Evolutionary conservation across 2,888 invertebrate species (phyloP), one percentile per base, ranked within the genome.

Genomic region (Campopleginae sp.): DNA sequence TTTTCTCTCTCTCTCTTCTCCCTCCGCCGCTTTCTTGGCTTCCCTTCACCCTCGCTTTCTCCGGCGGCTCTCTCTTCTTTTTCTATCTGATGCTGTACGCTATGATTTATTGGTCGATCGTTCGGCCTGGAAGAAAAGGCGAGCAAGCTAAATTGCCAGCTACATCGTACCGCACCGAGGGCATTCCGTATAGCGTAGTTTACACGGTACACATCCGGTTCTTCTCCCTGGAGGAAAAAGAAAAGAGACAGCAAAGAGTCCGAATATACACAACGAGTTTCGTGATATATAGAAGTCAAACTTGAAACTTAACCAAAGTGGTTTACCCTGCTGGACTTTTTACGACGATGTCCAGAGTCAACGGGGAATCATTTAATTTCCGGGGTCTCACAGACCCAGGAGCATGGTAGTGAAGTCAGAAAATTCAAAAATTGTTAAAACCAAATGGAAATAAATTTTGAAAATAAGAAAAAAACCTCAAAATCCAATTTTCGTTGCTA

Each of bases 201-300:
- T 84, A 84, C 81, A 74, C 61, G 58, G 78, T 81, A 84, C 81
- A 84, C 81, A 84, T 84, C 81, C 84, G 77, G 77, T 76, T 61
- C 65, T 71, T 42, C 63, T 42, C 33, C 61, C 68, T 12, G 0
- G 42, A 27, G 14, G 14, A 17, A 68, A 38, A 46, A 33, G 31
- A 8, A 27, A 33, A 23, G 23, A 72, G 23, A 70, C 42, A 23
- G 66, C 42, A 14, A 44, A 23, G 19, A 27, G 51, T 10, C 31
- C 27, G 12, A 19, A 33, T 38, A 54, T 38, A 23, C n/a, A 33
- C 61, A 44, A 14, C 23, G 51, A 31, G n/a, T 7, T 14, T 65
- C 19, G 65, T 23, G 8, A 76, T 46, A 38, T 31, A 46, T 44
- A n/a, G 5, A 31, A 33, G 31, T 38, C 61, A 17, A 38, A 58